Evolutionary conservation across 1,140 invertebrate species (phyloP).

Genomic region (Pachyrhynchus sulphureomaculatus): DNA sequence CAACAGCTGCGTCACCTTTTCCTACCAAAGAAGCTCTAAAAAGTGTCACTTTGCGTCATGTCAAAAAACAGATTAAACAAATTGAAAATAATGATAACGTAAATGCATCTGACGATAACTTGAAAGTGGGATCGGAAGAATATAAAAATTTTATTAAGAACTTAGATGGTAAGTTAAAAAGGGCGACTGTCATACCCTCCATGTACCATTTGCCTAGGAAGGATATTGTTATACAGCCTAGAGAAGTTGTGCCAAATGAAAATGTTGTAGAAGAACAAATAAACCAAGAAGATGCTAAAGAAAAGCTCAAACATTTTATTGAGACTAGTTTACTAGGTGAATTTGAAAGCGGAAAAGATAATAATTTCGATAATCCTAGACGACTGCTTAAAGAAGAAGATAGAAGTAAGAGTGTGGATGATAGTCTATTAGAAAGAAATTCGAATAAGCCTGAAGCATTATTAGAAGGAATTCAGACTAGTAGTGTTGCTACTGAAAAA

Average conservation of each 20-base stretch:
- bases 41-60: conserved; percentile 14
- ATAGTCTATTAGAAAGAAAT: neutral
- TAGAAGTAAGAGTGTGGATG: conserved; percentile 10
- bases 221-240: neutral
- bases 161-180: conserved; percentile 28
- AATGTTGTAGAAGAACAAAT: conserved; percentile 35
- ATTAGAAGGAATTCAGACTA: neutral
- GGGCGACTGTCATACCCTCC: neutral
- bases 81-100: conserved; percentile 1
- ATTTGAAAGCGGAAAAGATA: neutral
- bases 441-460: neutral
- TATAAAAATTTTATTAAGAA: conserved; percentile 35
- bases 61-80: conserved; percentile 12
- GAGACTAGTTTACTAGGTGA: conserved; percentile 3
- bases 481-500: neutral
- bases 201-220: conserved; percentile 3
- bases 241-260: conserved; percentile 21
- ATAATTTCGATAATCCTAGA: neutral
- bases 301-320: conserved; percentile 26
- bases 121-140: conserved; percentile 35
- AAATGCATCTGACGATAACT: conserved; percentile 31
- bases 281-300: conserved; percentile 25
- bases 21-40: conserved; percentile 12
- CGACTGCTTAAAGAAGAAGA: neutral
- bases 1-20: neutral